phyloP scores from a whole-genome alignment of 1,140 invertebrate genomes.

The Pomacea maculata region DNA sequence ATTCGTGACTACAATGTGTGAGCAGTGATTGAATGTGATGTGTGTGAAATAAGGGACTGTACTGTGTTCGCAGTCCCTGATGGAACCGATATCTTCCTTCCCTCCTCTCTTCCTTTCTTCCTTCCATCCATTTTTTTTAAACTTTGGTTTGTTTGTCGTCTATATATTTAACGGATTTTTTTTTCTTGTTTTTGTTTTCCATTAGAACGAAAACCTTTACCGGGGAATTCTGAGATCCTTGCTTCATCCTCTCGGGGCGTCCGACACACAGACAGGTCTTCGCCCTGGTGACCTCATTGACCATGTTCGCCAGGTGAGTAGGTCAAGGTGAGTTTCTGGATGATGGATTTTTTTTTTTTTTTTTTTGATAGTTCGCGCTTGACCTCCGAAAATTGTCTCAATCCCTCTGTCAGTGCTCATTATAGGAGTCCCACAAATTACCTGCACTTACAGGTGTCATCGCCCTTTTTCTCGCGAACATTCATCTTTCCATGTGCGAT shows the following conservation, averaged over 20 bases:
- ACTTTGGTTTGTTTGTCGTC: background rate
- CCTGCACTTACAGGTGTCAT: too few relatives aligned
- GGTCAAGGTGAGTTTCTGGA: background rate
- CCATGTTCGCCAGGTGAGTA: conserved; percentile 40
- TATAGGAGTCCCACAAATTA: too few relatives aligned
- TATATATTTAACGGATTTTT: background rate
- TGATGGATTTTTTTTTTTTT: background rate
- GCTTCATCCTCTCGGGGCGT: conserved; percentile 45
- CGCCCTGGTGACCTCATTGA: conserved; percentile 52
- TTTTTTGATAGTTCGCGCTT: background rate
- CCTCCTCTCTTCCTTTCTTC: too few relatives aligned
- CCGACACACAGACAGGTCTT: conserved; percentile 42
- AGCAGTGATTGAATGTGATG: too few relatives aligned
- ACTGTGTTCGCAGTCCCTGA: too few relatives aligned
- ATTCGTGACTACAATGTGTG: too few relatives aligned
- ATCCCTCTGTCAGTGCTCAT: background rate
- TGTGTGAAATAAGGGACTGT: too few relatives aligned
- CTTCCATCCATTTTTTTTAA: background rate
- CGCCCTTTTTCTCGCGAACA: too few relatives aligned
- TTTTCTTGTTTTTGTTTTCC: conserved; percentile 21
- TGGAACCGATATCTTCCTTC: too few relatives aligned
- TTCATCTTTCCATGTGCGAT: too few relatives aligned
- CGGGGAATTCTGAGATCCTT: conserved; percentile 44
- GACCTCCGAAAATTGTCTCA: background rate
- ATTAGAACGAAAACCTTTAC: conserved; percentile 54